A percentile compares a stretch with the other conserved stretches of the same genome.
These are phyloP conservation scores for Penaeus japonicus DNA, from an alignment of 1,140 invertebrate genomes.

Conservation along the genomic window DNA sequence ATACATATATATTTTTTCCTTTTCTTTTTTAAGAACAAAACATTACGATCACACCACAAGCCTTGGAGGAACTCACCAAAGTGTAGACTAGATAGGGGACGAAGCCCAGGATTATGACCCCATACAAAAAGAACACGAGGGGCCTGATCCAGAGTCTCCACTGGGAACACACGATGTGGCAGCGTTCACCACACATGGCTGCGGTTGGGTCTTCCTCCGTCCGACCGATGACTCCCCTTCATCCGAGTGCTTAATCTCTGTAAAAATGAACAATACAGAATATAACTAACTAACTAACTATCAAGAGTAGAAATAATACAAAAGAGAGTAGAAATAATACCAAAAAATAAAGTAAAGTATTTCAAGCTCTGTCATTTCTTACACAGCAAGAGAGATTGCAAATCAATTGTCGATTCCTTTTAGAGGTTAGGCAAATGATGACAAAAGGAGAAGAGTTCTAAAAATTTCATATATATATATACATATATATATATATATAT, in stretches of 20 bases:
- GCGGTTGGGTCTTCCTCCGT: background rate
- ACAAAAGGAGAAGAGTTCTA: too few species aligned
- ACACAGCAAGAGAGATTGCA: too few species aligned
- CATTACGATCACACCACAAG: slow-evolving; percentile 38
- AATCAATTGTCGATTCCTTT: too few species aligned
- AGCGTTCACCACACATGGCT: slow-evolving; percentile 49
- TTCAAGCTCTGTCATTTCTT: too few species aligned
- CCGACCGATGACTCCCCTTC: background rate
- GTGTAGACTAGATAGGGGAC: slow-evolving; percentile 80
- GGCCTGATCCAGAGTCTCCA: slow-evolving; percentile 92
- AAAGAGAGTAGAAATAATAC: too few species aligned
- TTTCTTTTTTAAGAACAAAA: background rate
- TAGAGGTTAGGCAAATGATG: too few species aligned
- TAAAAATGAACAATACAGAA: background rate
- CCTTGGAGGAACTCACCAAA: slow-evolving; percentile 64
- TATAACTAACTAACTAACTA: too few species aligned
- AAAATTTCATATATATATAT: too few species aligned
- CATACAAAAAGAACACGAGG: slow-evolving; percentile 80
- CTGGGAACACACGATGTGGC: slow-evolving; percentile 62
- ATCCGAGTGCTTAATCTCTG: background rate
- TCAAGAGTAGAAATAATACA: too few species aligned
- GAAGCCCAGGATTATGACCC: slow-evolving; percentile 80
- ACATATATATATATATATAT: too few species aligned
- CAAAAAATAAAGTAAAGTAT: too few species aligned
- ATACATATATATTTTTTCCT: too few species aligned